Conservation (phyloP, 2,113 vertebrate genomes). For the Ophiodon elongatus region DNA sequence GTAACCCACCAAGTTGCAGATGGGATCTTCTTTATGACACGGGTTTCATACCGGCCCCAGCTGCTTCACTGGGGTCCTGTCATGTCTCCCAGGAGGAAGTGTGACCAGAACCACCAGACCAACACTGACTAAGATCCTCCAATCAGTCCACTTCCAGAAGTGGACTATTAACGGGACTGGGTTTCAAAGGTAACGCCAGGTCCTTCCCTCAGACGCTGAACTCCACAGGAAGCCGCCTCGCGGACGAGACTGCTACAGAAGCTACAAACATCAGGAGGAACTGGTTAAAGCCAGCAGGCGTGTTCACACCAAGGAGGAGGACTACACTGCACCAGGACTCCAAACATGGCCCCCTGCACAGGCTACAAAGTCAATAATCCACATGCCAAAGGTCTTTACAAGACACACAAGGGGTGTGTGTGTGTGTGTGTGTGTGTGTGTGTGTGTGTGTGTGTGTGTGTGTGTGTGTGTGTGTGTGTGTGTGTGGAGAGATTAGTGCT, state of each 20-base stretch:
- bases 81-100: not conserved
- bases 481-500: constrained; percentile 53
- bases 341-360: constrained; percentile 58
- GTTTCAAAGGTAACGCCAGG: not conserved
- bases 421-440: constrained; percentile 13
- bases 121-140: not conserved
- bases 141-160: not conserved
- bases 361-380: constrained; percentile 65
- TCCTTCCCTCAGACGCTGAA: not conserved
- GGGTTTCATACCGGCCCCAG: not conserved
- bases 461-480: constrained; percentile 1
- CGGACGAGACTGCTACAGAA: too few relatives aligned
- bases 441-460: constrained; percentile 10
- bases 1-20: not conserved
- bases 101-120: not conserved
- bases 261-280: too few relatives aligned
- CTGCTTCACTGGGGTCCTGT: not conserved
- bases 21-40: too few relatives aligned
- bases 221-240: too few relatives aligned
- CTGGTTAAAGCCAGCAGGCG: too few relatives aligned
- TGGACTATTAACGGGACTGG: not conserved
- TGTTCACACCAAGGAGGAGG: too few relatives aligned
- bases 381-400: constrained; percentile 63
- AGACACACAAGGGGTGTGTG: constrained; percentile 41
- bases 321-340: constrained; percentile 22